Conservation (phyloP, 2,888 invertebrate genomes). For the Mesorhabditis sp. region DNA sequence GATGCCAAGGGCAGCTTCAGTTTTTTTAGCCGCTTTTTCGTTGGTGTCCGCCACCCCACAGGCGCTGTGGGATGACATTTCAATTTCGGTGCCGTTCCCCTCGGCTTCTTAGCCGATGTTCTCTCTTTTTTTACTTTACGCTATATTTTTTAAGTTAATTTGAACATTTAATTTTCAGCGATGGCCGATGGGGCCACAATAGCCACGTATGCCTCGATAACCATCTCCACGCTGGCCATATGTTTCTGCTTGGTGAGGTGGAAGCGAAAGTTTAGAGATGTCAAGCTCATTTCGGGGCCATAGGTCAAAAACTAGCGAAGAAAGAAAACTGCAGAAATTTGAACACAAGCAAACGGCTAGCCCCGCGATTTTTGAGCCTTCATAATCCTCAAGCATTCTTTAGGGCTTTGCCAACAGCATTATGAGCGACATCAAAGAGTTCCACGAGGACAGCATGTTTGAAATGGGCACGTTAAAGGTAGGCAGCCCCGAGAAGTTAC, state of each 20-base stretch:
- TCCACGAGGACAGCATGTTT: background rate
- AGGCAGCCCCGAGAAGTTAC: background rate
- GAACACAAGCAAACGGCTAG: no score
- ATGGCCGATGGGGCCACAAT: background rate
- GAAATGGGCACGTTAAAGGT: background rate
- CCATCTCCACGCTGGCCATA: background rate
- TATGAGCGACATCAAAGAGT: background rate
- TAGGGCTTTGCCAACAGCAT: slow-evolving; percentile 6
- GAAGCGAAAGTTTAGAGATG: background rate
- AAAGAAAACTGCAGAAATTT: no score
- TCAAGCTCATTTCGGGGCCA: background rate
- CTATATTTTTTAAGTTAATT: background rate
- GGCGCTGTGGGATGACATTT: no score
- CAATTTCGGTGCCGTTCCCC: background rate
- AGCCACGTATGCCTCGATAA: background rate
- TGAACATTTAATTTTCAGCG: background rate
- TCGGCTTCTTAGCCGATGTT: background rate
- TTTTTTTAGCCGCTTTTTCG: no score
- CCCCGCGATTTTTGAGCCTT: no score
- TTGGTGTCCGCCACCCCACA: no score
- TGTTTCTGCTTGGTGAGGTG: background rate
- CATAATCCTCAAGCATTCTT: background rate
- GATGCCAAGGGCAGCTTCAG: no score
- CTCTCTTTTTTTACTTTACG: background rate
- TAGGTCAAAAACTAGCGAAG: no score